Evolutionary conservation across 2,113 vertebrate genomes (phyloP).

Genomic region (Motacilla tschutschensis): DNA sequence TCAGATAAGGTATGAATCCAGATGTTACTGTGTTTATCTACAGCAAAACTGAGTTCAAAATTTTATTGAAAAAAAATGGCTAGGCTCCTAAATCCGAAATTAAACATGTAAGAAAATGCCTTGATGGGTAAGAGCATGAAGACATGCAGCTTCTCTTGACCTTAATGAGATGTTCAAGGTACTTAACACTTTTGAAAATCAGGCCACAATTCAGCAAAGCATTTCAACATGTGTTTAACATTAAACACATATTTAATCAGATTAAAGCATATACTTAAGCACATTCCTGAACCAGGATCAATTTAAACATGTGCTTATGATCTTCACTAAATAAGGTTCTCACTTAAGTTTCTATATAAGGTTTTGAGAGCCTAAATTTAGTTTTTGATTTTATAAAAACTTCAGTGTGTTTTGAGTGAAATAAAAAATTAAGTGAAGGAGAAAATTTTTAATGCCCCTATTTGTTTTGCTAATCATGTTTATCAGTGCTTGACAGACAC

Average conservation of each 20-base stretch:
- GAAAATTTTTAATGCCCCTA: background rate
- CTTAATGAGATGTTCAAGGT: slow-evolving; percentile 52
- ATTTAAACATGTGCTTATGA: slow-evolving; percentile 58
- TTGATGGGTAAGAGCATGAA: slow-evolving; percentile 38
- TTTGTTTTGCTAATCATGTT: background rate
- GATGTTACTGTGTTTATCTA: slow-evolving; percentile 51
- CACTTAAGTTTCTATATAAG: slow-evolving; percentile 46
- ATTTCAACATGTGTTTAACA: slow-evolving; percentile 62
- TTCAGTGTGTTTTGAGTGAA: background rate
- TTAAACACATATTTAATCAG: slow-evolving; percentile 63
- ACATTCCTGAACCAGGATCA: slow-evolving; percentile 59
- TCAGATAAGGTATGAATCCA: slow-evolving; percentile 57
- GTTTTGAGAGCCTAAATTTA: background rate
- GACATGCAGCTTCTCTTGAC: slow-evolving; percentile 36
- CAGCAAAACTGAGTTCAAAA: background rate
- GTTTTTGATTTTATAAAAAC: background rate
- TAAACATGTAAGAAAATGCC: slow-evolving; percentile 36
- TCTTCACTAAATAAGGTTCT: slow-evolving; percentile 44
- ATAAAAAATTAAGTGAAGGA: background rate
- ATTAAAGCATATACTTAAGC: slow-evolving; percentile 56
- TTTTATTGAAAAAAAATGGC: background rate
- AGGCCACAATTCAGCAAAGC: slow-evolving; percentile 55
- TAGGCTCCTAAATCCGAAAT: slow-evolving; percentile 14
- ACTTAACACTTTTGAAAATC: slow-evolving; percentile 60
- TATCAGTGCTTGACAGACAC: background rate